Evolutionary conservation across 2,888 invertebrate species (phyloP).

Genomic region (Cotesia congregata): DNA sequence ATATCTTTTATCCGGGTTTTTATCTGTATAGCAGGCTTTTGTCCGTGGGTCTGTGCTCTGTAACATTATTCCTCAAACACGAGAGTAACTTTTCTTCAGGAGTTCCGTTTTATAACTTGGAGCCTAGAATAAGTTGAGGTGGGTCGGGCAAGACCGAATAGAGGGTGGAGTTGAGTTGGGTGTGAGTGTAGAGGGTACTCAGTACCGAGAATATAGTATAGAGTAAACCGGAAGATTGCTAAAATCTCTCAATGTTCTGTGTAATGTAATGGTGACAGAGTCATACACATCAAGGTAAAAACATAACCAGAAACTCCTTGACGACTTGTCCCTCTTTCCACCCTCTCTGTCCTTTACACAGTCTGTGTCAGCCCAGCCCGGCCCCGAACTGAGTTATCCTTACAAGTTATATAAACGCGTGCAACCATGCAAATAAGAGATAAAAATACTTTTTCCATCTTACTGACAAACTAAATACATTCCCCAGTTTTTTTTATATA

Average conservation of each 20-base stretch:
- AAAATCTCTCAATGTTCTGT: conserved; percentile 18
- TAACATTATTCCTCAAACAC: background rate
- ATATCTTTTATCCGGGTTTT: background rate
- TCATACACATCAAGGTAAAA: conserved; percentile 1
- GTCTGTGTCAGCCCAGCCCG: background rate
- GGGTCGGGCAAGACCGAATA: background rate
- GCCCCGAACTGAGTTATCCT: background rate
- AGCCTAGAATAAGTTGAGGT: conserved; percentile 22
- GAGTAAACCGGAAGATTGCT: conserved; percentile 27
- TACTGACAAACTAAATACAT: background rate
- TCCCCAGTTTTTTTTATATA: background rate
- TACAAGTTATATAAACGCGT: conserved; percentile 12
- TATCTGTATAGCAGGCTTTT: background rate
- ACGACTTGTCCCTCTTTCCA: background rate
- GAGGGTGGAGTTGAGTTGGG: conserved; percentile 1
- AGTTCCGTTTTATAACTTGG: conserved; percentile 12
- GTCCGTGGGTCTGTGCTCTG: background rate
- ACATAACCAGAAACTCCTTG: background rate
- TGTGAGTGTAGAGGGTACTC: no score
- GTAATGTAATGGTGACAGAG: background rate
- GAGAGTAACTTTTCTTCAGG: background rate
- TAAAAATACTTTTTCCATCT: conserved; percentile 5
- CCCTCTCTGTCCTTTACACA: background rate
- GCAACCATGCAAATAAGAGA: conserved; percentile 13
- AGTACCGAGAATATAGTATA: background rate